Percentiles rank a stretch among this genome's conserved stretches.
These are phyloP conservation scores for Acheta domesticus DNA, from an alignment of 2,888 invertebrate species.

Conservation along the genomic window DNA sequence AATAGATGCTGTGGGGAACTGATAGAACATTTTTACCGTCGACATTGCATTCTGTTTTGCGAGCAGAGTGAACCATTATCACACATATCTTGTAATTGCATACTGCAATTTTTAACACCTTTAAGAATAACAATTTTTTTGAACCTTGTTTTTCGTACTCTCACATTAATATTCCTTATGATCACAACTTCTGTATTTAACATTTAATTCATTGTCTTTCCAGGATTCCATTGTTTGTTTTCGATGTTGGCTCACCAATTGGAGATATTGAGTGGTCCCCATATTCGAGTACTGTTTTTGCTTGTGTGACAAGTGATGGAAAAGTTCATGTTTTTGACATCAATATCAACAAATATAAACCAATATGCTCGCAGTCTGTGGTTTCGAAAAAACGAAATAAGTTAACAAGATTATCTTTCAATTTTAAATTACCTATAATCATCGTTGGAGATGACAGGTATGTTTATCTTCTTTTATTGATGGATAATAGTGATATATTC, in stretches of 20 bases:
- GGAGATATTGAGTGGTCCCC: constrained; percentile 96
- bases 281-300: constrained; percentile 94
- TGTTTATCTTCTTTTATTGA: neutral
- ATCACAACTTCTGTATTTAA: too few relatives aligned
- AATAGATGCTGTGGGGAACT: too few relatives aligned
- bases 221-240: constrained; percentile 88
- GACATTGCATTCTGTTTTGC: too few relatives aligned
- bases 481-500: too few relatives aligned
- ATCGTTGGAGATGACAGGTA: constrained; percentile 92
- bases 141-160: too few relatives aligned
- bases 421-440: constrained; percentile 69
- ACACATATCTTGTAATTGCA: too few relatives aligned
- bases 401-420: constrained; percentile 77
- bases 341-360: constrained; percentile 85
- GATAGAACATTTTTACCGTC: too few relatives aligned
- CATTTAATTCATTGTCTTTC: constrained; percentile 38
- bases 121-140: too few relatives aligned
- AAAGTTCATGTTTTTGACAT: constrained; percentile 81
- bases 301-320: constrained; percentile 87
- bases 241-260: constrained; percentile 85
- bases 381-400: constrained; percentile 82
- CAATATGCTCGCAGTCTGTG: constrained; percentile 82
- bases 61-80: too few relatives aligned
- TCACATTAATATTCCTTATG: too few relatives aligned
- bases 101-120: too few relatives aligned